These are phyloP conservation scores for Palloptera scutellata DNA, from an alignment of 2,888 invertebrate species.

Conservation along the genomic window DNA sequence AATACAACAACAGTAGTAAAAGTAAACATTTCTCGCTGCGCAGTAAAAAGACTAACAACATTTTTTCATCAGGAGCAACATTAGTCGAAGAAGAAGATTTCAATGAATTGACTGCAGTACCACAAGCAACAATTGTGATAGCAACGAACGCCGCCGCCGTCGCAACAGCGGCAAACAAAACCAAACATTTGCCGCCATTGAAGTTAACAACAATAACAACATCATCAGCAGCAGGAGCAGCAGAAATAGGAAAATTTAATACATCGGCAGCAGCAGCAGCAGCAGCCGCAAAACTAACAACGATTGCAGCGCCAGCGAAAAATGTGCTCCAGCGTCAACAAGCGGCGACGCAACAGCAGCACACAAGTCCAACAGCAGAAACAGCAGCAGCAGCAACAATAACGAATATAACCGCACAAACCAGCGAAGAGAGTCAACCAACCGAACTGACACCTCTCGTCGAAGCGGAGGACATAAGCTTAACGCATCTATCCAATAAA, in stretches of 20 bases:
- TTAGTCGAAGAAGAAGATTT: constrained; percentile 60
- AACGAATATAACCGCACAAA: constrained; percentile 38
- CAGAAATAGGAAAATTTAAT: constrained; percentile 3
- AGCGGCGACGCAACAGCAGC: constrained; percentile 35
- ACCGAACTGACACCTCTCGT: constrained; percentile 56
- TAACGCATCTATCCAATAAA: constrained; percentile 10
- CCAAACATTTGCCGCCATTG: constrained; percentile 40
- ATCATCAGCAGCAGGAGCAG: constrained; percentile 23
- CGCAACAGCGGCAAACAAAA: constrained; percentile 27
- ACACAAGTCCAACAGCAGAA: constrained; percentile 35
- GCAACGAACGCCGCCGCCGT: constrained; percentile 35
- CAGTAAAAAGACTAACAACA: constrained; percentile 50
- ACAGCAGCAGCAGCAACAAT: constrained; percentile 35
- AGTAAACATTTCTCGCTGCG: constrained; percentile 41
- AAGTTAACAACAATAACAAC: constrained; percentile 37
- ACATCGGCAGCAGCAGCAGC: background rate
- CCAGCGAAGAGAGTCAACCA: constrained; percentile 44
- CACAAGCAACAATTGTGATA: constrained; percentile 40
- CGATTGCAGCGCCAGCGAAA: constrained; percentile 43
- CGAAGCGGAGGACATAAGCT: constrained; percentile 19
- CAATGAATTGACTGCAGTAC: constrained; percentile 52
- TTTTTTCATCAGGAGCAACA: constrained; percentile 60
- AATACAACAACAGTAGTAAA: constrained; percentile 45
- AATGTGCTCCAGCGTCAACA: constrained; percentile 56
- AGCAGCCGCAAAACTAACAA: constrained; percentile 11